These are phyloP conservation scores for Mungos mungo DNA, from an alignment of 2,113 vertebrate genomes.

Conservation along the genomic window DNA sequence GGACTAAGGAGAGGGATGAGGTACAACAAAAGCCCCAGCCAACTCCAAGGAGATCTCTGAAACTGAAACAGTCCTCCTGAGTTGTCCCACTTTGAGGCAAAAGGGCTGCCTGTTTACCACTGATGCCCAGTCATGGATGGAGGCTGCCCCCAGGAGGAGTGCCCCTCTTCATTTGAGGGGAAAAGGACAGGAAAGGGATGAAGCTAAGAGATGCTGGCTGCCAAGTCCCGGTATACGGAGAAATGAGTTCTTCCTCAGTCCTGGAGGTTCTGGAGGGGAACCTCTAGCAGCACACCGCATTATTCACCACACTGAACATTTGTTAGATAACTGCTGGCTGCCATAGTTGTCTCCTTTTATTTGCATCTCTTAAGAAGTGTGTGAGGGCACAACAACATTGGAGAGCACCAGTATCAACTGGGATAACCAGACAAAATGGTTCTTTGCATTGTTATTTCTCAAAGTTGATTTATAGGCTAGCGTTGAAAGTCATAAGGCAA, in stretches of 20 bases:
- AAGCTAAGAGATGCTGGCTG: background rate
- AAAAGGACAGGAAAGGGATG: background rate
- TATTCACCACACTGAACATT: too few relatives aligned
- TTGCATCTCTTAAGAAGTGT: background rate
- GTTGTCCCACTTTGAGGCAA: background rate
- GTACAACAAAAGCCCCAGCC: background rate
- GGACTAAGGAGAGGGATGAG: background rate
- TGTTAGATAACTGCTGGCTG: background rate
- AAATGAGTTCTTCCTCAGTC: background rate
- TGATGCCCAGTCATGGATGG: too few relatives aligned
- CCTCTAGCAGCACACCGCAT: background rate
- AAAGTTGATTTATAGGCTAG: background rate
- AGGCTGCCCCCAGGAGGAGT: background rate
- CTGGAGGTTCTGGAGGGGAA: background rate
- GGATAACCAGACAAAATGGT: background rate
- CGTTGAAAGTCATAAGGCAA: background rate
- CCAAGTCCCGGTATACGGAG: background rate
- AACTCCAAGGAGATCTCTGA: background rate
- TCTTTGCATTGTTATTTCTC: background rate
- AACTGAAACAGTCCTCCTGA: background rate
- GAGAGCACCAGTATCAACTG: background rate
- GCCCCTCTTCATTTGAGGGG: background rate
- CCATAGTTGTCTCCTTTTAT: background rate
- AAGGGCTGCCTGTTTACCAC: background rate
- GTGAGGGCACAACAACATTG: background rate